Base-by-base conservation (phyloP, 2,888 invertebrate genomes). In the Lepidochrysops patricia region DNA sequence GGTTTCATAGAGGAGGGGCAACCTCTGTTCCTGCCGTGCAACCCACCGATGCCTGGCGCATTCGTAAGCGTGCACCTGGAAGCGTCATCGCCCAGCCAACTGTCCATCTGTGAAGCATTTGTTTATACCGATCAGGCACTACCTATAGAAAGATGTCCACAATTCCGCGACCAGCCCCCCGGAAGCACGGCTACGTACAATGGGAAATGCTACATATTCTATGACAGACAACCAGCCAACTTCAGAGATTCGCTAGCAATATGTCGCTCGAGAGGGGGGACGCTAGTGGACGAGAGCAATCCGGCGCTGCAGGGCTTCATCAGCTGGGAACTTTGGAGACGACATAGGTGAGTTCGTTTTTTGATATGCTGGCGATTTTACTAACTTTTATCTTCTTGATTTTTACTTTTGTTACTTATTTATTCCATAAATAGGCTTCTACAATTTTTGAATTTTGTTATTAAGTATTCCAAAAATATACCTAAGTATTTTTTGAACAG, bases 181-280 rank as follows among this genome's bases (percentile, higher is more conserved):
- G 97, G 97, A 23, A 96, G 96, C 61, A 94, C 97, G 0, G 97
- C 97, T 0, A 97, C 97, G 0, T 97, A 97, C 88, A 97, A 97
- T 72, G 97, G 97, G 63, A 97, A 97, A 85, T 97, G 97, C 76
- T 97, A 97, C 82, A 96, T 97, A 63, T 97, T 97, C 90, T 97
- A 97, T 84, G 96, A 96, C 75, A 90, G 95, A 9, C 96, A 97
- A 74, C 96, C 96, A 0, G 80, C 94, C 65, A 92, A 91, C 68
- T 96, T 97, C 82, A 90, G 94, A 54, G 96, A 96, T 57, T 94
- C 97, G 0, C 82, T 96, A 6, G 89, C 92, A 0, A 96, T 95
- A 81, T 97, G 97, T 74, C 92, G 94, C 37, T 90, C 92, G 0
- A 91, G 97, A 12, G 96, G 96, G 2, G 96, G 97, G 0, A 94